Percentiles rank a stretch among this genome's conserved stretches.
Evolutionary conservation across 2,797 vertebrate species (phyloP).

Genomic region (Muscicapa comitata): DNA sequence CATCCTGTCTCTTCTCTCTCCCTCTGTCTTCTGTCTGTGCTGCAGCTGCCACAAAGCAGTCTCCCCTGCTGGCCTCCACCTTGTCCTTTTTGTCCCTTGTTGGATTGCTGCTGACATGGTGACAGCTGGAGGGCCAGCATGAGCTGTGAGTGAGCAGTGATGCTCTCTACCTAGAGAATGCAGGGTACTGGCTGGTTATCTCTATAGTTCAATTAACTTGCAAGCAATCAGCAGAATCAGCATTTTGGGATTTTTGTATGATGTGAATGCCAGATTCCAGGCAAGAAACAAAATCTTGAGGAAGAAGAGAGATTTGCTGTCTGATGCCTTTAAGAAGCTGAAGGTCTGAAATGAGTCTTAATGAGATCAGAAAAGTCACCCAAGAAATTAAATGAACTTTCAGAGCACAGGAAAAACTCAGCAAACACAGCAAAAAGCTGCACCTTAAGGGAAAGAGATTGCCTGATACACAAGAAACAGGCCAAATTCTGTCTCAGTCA

Average conservation of each 20-base stretch:
- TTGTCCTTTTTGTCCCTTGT: not conserved
- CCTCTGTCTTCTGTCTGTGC: not conserved
- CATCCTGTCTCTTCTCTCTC: not conserved
- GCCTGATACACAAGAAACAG: not conserved
- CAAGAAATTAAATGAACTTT: not conserved
- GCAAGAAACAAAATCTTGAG: not conserved
- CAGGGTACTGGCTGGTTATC: not conserved
- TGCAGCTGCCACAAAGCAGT: not conserved
- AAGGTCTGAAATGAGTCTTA: not conserved
- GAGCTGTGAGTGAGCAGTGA: not conserved
- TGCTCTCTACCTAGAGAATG: not conserved
- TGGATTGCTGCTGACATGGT: not conserved
- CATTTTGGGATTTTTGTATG: not conserved
- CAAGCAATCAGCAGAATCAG: not conserved
- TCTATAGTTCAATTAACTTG: not conserved
- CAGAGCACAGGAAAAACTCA: not conserved
- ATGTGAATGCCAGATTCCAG: not conserved
- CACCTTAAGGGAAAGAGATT: not conserved
- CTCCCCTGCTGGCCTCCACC: not conserved
- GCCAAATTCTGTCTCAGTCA: not conserved
- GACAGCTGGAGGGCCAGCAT: not conserved
- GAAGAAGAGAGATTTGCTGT: not conserved
- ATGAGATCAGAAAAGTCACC: not conserved
- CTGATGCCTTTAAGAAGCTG: constrained; percentile 7
- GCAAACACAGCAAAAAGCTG: not conserved